Evolutionary conservation across 2,113 vertebrate species (phyloP), one percentile per base, ranked within the genome.

Genomic region (Apodemus sylvaticus): DNA sequence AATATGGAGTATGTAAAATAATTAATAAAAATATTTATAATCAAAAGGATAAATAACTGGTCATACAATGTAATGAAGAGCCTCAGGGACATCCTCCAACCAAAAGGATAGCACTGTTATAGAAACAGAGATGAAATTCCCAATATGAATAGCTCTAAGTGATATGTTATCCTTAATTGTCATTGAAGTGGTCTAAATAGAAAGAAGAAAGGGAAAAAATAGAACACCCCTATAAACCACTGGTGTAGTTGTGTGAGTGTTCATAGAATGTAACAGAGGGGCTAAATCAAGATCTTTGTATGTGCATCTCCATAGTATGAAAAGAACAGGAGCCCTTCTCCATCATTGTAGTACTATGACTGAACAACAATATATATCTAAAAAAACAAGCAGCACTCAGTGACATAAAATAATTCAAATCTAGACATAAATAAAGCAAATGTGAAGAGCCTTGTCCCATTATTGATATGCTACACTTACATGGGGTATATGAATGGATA

Each of bases 191-290:
- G 3, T 81, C 20, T 36, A 86, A 90, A 60, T 81, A 39, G 66
- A 94, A 86, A 82, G 39, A 10, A 64, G 68, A 60, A 77, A 6
- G 14, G 7, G 6, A 31, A 83, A 64, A 39, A 19, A 64, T 64
- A 64, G 62, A 64, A 64, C 8, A 24, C 58, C 20, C 73, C 79
- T 20, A 3, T 1, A 36, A 48, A 71, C 19, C 13, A 86, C 45
- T 0, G 1, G 5, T 74, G 10, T 1, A 81, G 58, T 68, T 55
- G 1, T 22, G 1, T 42, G 51, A 58, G 13, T 74, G 5, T 14
- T 53, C 31, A 90, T 36, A 51, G 24, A n/a, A 9, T 11, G 12
- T 88, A 42, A 86, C 36, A 29, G 51, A 29, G 14, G 24, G 53
- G 6, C 10, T 36, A 86, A 92, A 60, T 48, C 12, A 87, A 77